These are phyloP conservation scores for Platorchestia sp. DNA, from an alignment of 1,140 invertebrate species.

Conservation along the genomic window DNA sequence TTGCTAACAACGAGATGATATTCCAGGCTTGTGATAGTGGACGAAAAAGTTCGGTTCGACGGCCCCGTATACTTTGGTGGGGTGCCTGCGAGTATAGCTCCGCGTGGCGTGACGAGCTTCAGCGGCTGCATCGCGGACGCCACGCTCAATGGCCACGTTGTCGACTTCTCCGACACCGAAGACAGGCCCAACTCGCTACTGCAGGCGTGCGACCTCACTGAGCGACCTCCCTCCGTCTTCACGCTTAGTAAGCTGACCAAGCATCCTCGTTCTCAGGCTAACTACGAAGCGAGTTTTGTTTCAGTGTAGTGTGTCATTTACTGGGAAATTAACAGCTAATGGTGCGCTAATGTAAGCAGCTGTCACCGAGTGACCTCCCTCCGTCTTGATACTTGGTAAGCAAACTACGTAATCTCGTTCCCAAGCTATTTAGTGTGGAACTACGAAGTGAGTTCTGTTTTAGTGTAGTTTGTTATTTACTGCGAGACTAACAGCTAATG, in stretches of 20 bases:
- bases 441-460: background rate
- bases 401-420: too few relatives aligned
- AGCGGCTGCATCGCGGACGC: conserved; percentile 89
- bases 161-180: conserved; percentile 84
- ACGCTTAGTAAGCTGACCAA: background rate
- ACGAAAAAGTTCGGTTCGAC: conserved; percentile 58
- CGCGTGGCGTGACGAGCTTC: conserved; percentile 75
- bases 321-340: background rate
- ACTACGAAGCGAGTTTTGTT: background rate
- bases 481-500: background rate
- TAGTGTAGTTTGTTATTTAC: background rate
- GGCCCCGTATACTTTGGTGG: conserved; percentile 86
- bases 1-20: background rate
- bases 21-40: background rate
- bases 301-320: background rate
- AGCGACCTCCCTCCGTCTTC: conserved; percentile 58
- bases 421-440: background rate
- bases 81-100: conserved; percentile 74
- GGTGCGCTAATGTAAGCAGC: background rate
- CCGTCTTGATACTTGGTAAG: too few relatives aligned
- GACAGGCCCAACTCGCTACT: conserved; percentile 78
- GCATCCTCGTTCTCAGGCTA: background rate
- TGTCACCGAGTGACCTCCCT: too few relatives aligned
- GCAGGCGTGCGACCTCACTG: conserved; percentile 76
- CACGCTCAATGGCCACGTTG: conserved; percentile 83